A percentile compares a stretch with the other conserved stretches of the same genome.
Conservation (phyloP, 2,797 vertebrate species). For the Echiichthys vipera region DNA sequence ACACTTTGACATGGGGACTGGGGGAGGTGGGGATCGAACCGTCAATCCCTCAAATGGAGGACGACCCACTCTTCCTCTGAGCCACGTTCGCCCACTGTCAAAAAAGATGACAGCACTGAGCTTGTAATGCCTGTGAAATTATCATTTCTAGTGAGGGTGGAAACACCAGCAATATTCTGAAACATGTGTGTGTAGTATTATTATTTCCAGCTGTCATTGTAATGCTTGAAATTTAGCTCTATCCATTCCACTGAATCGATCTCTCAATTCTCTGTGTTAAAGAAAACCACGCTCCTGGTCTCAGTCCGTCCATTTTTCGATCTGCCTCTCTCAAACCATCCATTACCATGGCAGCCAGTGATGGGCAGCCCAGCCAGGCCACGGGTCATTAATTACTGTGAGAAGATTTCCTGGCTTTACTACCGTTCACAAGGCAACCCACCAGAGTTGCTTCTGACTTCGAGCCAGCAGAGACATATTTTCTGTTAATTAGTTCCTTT, state of each 20-base stretch:
- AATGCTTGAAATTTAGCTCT: background rate
- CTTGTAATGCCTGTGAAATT: too few species aligned
- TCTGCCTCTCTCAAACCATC: conserved; percentile 15
- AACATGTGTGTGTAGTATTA: too few species aligned
- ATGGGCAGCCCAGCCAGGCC: conserved; percentile 35
- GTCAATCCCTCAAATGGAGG: too few species aligned
- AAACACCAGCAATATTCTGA: too few species aligned
- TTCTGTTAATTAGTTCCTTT: conserved; percentile 9
- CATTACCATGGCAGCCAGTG: conserved; percentile 49
- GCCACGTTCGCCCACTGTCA: too few species aligned
- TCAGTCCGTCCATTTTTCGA: conserved; percentile 22
- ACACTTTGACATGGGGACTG: too few species aligned
- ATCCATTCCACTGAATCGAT: conserved; percentile 6
- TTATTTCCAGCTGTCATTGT: background rate
- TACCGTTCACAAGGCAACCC: conserved; percentile 41
- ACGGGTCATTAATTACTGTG: conserved; percentile 53
- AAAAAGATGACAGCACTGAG: too few species aligned
- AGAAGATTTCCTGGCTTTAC: conserved; percentile 37
- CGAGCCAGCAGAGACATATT: conserved; percentile 27
- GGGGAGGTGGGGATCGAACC: too few species aligned
- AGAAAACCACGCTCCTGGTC: background rate
- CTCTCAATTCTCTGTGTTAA: background rate
- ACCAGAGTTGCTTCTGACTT: conserved; percentile 24
- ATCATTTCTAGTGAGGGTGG: too few species aligned
- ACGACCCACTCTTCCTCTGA: too few species aligned